Evolutionary conservation across 2,888 invertebrate species (phyloP), one percentile per base, ranked within the genome.

Genomic region (Tiphia femorata): DNA sequence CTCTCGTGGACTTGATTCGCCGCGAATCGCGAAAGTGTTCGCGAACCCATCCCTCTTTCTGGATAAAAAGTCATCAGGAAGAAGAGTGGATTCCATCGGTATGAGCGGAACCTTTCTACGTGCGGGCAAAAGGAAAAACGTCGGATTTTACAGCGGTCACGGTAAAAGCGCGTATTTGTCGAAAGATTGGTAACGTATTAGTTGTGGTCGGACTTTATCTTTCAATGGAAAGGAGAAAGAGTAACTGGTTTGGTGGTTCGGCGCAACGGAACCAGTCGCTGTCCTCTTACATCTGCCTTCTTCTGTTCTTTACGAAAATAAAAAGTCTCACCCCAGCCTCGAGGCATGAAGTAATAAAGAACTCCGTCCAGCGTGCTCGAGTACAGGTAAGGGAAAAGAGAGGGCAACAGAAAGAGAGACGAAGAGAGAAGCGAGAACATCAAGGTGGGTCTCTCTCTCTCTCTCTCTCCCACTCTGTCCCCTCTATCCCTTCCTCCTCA

Each of bases 101-200:
- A n/a, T n/a, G n/a, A n/a, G n/a, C n/a, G n/a, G n/a, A n/a, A n/a
- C n/a, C n/a, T n/a, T n/a, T n/a, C n/a, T n/a, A n/a, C n/a, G n/a
- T n/a, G n/a, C n/a, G n/a, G n/a, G n/a, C n/a, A n/a, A n/a, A n/a
- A n/a, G n/a, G n/a, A n/a, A n/a, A n/a, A n/a, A n/a, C n/a, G n/a
- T n/a, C n/a, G n/a, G n/a, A n/a, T n/a, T n/a, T n/a, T n/a, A 48
- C 48, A 47, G 47, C 37, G 51, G 20, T 52, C 42, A 47, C 52
- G 49, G 51, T 60, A 59, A 52, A 48, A 52, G 27, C 54, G 54
- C 29, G 47, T 42, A 58, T 38, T 48, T 52, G 59, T 58, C 58
- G 23, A n/a, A n/a, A n/a, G 70, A 69, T 69, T 66, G 55, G 70
- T 70, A 69, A 69, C 65, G 67, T 61, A 54, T 66, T 58, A 64